A percentile compares a stretch with the other conserved stretches of the same genome.
phyloP scores from a whole-genome alignment of 2,797 vertebrate species.

The Danio kyathit region DNA sequence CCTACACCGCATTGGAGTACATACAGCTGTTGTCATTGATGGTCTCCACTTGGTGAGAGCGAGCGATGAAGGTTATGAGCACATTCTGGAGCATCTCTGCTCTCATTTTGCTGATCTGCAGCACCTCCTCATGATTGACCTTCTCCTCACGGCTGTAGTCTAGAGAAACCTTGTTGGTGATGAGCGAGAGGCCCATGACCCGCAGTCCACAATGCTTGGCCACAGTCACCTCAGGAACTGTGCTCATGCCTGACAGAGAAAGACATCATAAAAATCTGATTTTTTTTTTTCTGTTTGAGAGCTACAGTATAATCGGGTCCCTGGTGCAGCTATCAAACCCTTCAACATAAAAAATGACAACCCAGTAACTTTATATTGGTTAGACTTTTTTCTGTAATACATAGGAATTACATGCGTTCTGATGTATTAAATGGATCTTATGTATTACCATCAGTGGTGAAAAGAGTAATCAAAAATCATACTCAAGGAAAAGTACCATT shows the following conservation, averaged over 20 bases:
- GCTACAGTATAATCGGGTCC: no score
- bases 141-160: slow-evolving; percentile 78
- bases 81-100: slow-evolving; percentile 74
- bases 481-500: no score
- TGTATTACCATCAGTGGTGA: no score
- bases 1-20: slow-evolving; percentile 2
- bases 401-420: no score
- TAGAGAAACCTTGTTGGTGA: slow-evolving; percentile 79
- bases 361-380: no score
- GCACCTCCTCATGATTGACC: slow-evolving; percentile 77
- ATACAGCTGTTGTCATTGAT: slow-evolving; percentile 70
- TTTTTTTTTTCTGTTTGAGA: no score
- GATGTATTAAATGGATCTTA: no score
- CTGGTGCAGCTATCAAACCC: no score
- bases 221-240: slow-evolving; percentile 77
- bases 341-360: no score
- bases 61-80: slow-evolving; percentile 68
- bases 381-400: no score
- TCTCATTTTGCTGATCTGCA: slow-evolving; percentile 76
- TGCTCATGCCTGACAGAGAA: slow-evolving; percentile 74
- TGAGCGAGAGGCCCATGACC: slow-evolving; percentile 77
- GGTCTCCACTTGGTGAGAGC: slow-evolving; percentile 69
- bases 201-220: slow-evolving; percentile 77
- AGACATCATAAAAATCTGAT: no score
- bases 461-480: no score